Percentiles rank a stretch among this genome's conserved stretches.
These are phyloP conservation scores for Halcyon senegalensis DNA, from an alignment of 2,113 vertebrate species.

Conservation along the genomic window DNA sequence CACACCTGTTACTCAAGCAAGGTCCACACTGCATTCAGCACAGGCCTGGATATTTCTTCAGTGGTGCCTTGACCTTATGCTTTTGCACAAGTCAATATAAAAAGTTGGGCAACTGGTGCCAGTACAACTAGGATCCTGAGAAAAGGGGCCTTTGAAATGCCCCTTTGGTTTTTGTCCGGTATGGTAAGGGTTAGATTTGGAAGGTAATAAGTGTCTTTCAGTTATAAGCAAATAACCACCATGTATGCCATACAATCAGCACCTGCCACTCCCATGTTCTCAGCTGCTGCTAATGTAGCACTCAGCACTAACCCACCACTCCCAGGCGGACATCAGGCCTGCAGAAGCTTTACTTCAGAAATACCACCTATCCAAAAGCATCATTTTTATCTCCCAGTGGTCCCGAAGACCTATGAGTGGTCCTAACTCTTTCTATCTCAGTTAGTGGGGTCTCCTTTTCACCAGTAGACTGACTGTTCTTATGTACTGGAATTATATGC, in stretches of 20 bases:
- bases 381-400: background rate
- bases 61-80: background rate
- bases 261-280: background rate
- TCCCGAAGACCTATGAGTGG: background rate
- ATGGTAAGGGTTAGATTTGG: background rate
- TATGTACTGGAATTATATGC: background rate
- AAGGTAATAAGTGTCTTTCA: background rate
- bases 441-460: background rate
- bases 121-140: background rate
- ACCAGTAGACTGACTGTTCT: fast-evolving
- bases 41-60: background rate
- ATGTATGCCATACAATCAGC: background rate
- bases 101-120: background rate
- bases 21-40: background rate
- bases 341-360: background rate
- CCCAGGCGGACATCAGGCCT: background rate
- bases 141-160: background rate
- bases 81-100: background rate
- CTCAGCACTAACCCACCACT: background rate
- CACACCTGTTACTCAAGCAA: background rate
- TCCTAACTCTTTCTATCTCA: background rate
- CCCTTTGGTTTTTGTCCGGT: background rate
- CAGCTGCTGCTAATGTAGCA: background rate
- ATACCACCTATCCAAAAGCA: background rate
- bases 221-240: background rate